Percentiles rank a stretch among this genome's conserved stretches.
phyloP scores from a whole-genome alignment of 2,888 invertebrate species.

The Pheosia tremula region DNA sequence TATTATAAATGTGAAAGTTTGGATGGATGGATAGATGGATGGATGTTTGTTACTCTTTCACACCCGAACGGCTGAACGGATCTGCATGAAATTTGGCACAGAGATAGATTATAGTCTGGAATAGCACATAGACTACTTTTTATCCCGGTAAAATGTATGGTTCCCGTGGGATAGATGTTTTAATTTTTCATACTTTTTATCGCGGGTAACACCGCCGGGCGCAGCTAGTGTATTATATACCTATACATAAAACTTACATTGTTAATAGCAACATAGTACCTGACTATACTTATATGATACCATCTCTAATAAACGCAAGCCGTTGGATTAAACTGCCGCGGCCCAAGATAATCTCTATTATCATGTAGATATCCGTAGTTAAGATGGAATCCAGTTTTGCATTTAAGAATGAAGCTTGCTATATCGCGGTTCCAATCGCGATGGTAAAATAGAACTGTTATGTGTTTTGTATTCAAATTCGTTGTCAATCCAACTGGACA shows the following conservation, averaged over 20 bases:
- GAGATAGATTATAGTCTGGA: too few relatives aligned
- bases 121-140: too few relatives aligned
- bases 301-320: slow-evolving; percentile 13
- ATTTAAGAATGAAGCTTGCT: slow-evolving; percentile 15
- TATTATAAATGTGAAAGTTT: too few relatives aligned
- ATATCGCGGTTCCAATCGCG: slow-evolving; percentile 10
- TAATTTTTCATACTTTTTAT: too few relatives aligned
- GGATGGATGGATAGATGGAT: too few relatives aligned
- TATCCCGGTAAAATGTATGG: too few relatives aligned
- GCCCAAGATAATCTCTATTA: slow-evolving; percentile 16
- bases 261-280: slow-evolving; percentile 27
- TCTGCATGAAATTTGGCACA: too few relatives aligned
- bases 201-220: too few relatives aligned
- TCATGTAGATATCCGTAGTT: slow-evolving; percentile 15
- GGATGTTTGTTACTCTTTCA: too few relatives aligned
- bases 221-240: too few relatives aligned
- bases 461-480: slow-evolving; percentile 10
- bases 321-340: slow-evolving; percentile 20
- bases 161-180: too few relatives aligned
- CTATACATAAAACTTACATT: slow-evolving; percentile 16
- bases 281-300: neutral
- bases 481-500: neutral
- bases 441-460: slow-evolving; percentile 18
- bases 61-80: too few relatives aligned
- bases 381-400: slow-evolving; percentile 18